Conservation (phyloP, 2,797 vertebrate species). For the Anabas testudineus region DNA sequence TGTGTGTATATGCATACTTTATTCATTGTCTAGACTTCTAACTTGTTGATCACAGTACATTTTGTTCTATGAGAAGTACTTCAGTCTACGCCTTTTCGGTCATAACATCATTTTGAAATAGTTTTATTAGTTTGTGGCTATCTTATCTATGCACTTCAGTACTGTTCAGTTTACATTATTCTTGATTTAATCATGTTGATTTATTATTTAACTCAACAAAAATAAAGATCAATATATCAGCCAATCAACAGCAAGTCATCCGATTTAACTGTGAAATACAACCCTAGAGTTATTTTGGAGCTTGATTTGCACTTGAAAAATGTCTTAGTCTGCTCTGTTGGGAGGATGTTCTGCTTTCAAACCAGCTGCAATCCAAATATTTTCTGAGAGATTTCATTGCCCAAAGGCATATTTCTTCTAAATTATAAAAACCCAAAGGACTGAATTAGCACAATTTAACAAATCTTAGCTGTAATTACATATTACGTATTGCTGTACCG, state of each 20-base stretch:
- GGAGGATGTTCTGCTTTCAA: constrained; percentile 54
- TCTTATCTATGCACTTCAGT: background rate
- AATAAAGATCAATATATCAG: background rate
- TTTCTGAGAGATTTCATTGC: constrained; percentile 58
- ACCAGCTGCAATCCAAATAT: constrained; percentile 62
- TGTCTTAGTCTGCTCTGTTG: constrained; percentile 36
- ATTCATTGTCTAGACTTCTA: background rate
- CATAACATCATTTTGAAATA: background rate
- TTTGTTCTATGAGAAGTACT: background rate
- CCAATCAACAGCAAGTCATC: background rate
- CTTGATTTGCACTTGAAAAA: constrained; percentile 28
- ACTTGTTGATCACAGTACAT: background rate
- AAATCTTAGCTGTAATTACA: constrained; percentile 40
- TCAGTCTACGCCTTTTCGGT: background rate
- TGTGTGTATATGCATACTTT: background rate
- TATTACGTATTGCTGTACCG: constrained; percentile 6
- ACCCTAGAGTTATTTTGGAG: background rate
- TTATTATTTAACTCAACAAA: background rate
- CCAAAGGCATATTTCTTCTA: constrained; percentile 48
- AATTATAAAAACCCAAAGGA: constrained; percentile 50
- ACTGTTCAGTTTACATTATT: background rate
- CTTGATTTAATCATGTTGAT: background rate
- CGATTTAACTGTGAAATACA: constrained; percentile 17
- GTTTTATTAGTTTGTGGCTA: constrained; percentile 19
- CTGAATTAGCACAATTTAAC: constrained; percentile 55